These are phyloP conservation scores for Hyaena hyaena DNA, from an alignment of 2,113 vertebrate genomes.

Conservation along the genomic window DNA sequence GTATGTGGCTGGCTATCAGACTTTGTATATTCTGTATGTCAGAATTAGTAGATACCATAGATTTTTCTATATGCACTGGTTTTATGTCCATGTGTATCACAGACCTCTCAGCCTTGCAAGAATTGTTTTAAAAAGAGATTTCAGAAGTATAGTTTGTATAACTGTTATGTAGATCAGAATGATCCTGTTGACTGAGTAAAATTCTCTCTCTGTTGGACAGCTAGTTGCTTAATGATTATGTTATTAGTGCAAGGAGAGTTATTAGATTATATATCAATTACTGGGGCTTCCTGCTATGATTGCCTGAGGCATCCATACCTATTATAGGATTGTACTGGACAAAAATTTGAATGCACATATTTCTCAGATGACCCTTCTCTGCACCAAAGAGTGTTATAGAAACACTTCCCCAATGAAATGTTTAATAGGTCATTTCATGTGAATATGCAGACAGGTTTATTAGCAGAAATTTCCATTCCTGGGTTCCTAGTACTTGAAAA, in stretches of 20 bases:
- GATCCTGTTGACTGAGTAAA: not conserved
- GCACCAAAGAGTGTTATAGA: not conserved
- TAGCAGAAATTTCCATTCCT: not conserved
- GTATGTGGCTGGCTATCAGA: not conserved
- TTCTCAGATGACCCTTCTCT: not conserved
- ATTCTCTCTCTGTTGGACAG: not conserved
- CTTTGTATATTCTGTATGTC: not conserved
- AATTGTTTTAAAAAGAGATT: not conserved
- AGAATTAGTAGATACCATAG: not conserved
- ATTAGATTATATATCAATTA: constrained; percentile 14
- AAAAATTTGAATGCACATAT: not conserved
- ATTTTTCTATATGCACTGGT: not conserved
- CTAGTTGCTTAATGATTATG: constrained; percentile 41
- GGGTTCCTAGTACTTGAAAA: not conserved
- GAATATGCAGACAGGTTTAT: not conserved
- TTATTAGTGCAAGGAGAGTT: not conserved
- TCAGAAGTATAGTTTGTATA: not conserved
- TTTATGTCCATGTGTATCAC: not conserved
- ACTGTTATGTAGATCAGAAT: not conserved
- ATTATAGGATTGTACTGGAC: not conserved
- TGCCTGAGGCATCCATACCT: not conserved
- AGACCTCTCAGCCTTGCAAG: not conserved
- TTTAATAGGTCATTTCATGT: not conserved
- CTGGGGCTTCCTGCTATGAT: not conserved
- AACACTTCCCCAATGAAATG: not conserved